Base-by-base conservation (phyloP, 1,140 invertebrate species). In the Hyles vespertilio region DNA sequence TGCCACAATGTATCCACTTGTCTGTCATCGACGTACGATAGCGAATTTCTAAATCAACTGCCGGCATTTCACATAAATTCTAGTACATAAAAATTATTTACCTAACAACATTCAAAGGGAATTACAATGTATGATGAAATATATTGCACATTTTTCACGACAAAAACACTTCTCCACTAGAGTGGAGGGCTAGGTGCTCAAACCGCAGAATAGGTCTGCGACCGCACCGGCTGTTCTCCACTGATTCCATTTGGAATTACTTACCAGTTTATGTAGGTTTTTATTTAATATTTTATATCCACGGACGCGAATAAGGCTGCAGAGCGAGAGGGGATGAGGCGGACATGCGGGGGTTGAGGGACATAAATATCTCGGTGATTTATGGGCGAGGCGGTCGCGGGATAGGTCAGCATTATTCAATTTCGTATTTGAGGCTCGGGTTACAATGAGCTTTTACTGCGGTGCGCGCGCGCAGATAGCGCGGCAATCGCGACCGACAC, bases 321-420 rank as follows among this genome's bases (percentile, higher is more conserved):
- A 58, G 58, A 36, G 57, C 52, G 67, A 40, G 70, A 70, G 73
- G 67, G 70, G 73, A 68, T 58, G 64, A 51, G 69, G 63, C 63
- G 61, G 67, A 59, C 36, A 66, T 50, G 80, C 67, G 79, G 77
- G 75, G 77, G 72, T 67, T 63, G 77, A 74, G 79, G 78, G 84
- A 89, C 86, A 87, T 89, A 89, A 89, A 89, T 87, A 89, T 89
- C 86, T 87, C 74, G 70, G 83, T 89, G 86, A 89, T 89, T 89
- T 89, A 89, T 79, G 83, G 75, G 62, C 74, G 71, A 80, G 78
- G 83, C 81, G 86, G 86, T 86, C 84, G 83, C 86, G 79, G 86
- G 83, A 89, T 89, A 89, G 86, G 86, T 89, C 84, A 89, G 83
- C 81, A 89, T 89, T 87, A 89, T 89, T 89, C 86, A 87, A 87